Conservation (phyloP, 2,888 invertebrate species). For the Falcaria lacertinaria region DNA sequence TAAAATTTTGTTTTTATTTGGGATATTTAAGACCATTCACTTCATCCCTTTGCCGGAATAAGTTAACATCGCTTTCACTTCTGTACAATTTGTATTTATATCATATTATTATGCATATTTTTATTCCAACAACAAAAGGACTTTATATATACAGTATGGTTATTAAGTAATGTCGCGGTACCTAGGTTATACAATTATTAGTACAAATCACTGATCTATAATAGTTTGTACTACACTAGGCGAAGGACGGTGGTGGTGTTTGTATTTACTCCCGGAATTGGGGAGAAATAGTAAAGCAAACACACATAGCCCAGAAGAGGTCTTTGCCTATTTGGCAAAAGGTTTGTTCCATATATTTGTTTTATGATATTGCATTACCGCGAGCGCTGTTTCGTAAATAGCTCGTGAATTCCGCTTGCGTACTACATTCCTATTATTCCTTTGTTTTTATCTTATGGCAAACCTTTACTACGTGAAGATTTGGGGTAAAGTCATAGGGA, state of each 20-base stretch:
- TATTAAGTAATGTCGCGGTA: no score
- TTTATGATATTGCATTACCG: slow-evolving; percentile 19
- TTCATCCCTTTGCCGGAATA: no score
- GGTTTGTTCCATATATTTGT: slow-evolving; percentile 29
- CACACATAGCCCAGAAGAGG: neutral
- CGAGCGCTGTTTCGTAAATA: slow-evolving; percentile 13
- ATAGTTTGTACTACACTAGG: no score
- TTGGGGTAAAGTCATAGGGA: neutral
- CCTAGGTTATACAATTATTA: no score
- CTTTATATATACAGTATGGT: no score
- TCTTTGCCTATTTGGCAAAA: slow-evolving; percentile 31
- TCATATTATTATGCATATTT: no score
- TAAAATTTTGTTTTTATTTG: neutral
- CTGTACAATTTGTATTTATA: no score
- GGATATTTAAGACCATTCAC: no score
- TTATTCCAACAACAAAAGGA: no score
- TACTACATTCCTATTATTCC: slow-evolving; percentile 35
- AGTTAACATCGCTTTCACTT: no score
- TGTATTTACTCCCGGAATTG: neutral
- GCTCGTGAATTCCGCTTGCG: slow-evolving; percentile 43
- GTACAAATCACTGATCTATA: no score
- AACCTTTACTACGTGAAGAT: slow-evolving; percentile 21
- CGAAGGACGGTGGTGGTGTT: no score
- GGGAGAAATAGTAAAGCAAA: neutral
- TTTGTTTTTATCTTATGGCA: slow-evolving; percentile 27